Evolutionary conservation across 2,113 vertebrate genomes (phyloP), one percentile per base, ranked within the genome.

Genomic region (Microcebus griseorufus): DNA sequence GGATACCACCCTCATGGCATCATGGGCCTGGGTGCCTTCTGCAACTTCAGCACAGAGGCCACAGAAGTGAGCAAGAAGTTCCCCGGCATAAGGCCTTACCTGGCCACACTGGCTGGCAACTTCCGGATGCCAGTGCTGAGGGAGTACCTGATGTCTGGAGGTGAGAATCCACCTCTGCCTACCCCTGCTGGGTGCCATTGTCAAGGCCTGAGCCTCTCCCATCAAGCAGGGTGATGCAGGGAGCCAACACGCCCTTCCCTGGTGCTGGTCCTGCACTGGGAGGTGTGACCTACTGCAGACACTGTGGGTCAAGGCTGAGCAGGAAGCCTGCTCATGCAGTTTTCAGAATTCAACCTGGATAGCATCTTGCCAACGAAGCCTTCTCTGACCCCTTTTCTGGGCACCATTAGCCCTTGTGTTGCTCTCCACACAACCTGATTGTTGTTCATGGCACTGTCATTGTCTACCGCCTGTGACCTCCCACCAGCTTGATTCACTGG

Each of bases 1-100:
- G 99, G 99, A 14, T 99, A 99, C 98, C 99, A 99, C 87, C 99
- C 99, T 0, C 99, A 99, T 0, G 99, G 99, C 81, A 99, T 99
- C 98, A 99, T 99, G 98, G 99, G 99, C 92, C 98, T 99, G 4
- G 99, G 99, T 0, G 99, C 99, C 53, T 99, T 99, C 98, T 99
- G 99, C 97, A 99, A 99, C 99, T 99, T 99, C 86, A 99, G 99
- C 78, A 99, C 99, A 0, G 99, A 99, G 96, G 99, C 99, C 69
- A 99, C 99, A 0, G 99, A 99, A 69, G 99, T 99, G 65, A 97
- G 99, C 97, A 99, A 99, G 98, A 99, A 99, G 93, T 99, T 99
- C 96, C 99, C 99, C 0, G 99, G 99, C 51, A 99, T 99, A 88
- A 99, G 99, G 87, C 99, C 99, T 0, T 99, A 99, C 84, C 98